Percentiles rank a stretch among this genome's conserved stretches.
Conservation (phyloP, 2,113 vertebrate species). For the Plecturocebus donacophilus region DNA sequence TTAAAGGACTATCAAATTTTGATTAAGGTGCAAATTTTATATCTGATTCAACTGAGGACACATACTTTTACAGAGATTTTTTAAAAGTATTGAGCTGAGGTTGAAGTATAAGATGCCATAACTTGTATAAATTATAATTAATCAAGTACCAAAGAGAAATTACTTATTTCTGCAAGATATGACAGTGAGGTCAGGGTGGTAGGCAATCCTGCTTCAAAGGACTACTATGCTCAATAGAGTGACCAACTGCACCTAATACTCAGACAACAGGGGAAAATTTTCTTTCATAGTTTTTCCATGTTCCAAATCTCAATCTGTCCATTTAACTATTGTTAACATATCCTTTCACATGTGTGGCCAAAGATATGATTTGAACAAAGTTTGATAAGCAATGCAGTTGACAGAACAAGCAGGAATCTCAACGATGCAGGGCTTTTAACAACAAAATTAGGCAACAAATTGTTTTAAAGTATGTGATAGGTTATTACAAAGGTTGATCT, state of each 20-base stretch:
- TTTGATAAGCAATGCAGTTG: not conserved
- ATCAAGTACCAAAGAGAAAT: not conserved
- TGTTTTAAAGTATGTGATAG: not conserved
- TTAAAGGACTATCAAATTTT: not conserved
- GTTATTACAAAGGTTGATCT: not conserved
- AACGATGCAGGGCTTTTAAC: not conserved
- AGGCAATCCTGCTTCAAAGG: not conserved
- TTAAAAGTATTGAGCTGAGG: not conserved
- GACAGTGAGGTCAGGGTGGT: not conserved
- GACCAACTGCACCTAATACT: not conserved
- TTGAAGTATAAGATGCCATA: not conserved
- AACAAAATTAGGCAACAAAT: not conserved
- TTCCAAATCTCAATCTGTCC: not conserved
- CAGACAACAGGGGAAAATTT: not conserved
- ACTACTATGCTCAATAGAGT: not conserved
- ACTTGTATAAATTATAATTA: not conserved
- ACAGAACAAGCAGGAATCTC: not conserved
- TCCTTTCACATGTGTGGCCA: not conserved
- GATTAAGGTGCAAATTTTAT: not conserved
- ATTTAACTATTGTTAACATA: not conserved
- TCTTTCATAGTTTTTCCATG: not conserved
- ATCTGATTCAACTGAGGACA: not conserved
- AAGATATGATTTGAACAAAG: not conserved
- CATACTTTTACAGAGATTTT: not conserved
- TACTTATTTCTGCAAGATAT: not conserved